These are phyloP conservation scores for Ethmia dodecea DNA, from an alignment of 2,888 invertebrate genomes.

Conservation along the genomic window DNA sequence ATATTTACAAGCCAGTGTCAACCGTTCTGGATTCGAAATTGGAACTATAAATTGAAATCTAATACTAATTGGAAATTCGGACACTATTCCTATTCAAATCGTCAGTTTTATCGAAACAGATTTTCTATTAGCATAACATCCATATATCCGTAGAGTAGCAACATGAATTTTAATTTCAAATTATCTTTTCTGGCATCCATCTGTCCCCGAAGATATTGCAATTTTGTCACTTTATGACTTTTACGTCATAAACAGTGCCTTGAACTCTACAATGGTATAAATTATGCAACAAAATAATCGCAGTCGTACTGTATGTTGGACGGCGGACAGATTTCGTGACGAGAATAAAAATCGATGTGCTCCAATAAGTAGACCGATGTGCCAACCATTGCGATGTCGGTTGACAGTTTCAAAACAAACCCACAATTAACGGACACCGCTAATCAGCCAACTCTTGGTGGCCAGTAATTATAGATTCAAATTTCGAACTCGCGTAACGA, in stretches of 20 bases:
- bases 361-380: constrained; percentile 68
- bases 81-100: no score
- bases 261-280: constrained; percentile 39
- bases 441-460: neutral
- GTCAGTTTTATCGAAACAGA: no score
- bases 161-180: no score
- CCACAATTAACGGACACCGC: no score
- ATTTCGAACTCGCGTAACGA: constrained; percentile 37
- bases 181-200: no score
- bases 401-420: constrained; percentile 65
- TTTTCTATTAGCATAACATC: no score
- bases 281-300: constrained; percentile 54
- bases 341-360: constrained; percentile 63
- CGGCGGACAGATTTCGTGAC: constrained; percentile 47
- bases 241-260: constrained; percentile 30
- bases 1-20: no score
- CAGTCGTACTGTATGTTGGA: constrained; percentile 41
- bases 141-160: no score
- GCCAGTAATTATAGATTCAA: constrained; percentile 29
- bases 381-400: constrained; percentile 48
- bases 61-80: no score
- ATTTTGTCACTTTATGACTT: neutral
- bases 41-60: no score
- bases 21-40: no score
- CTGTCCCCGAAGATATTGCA: no score